phyloP scores from a whole-genome alignment of 2,113 vertebrate species.

The Formicarius rufipectus region DNA sequence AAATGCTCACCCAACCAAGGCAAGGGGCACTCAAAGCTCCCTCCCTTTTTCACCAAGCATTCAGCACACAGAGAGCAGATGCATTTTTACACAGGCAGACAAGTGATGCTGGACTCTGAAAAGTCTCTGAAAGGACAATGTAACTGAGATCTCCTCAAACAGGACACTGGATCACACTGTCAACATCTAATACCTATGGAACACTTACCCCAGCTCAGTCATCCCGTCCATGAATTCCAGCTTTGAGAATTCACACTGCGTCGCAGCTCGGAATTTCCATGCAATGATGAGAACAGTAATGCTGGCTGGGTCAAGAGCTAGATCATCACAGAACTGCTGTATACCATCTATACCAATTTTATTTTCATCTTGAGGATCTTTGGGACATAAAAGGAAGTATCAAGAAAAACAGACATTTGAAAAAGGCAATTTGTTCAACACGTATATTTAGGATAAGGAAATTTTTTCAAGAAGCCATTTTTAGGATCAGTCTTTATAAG shows the following conservation, averaged over 20 bases:
- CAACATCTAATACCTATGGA: background rate
- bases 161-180: background rate
- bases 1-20: background rate
- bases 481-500: background rate
- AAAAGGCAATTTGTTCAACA: background rate
- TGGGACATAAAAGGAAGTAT: constrained; percentile 20
- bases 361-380: constrained; percentile 89
- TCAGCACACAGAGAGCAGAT: background rate
- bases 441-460: background rate
- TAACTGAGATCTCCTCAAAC: background rate
- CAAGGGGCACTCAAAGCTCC: background rate
- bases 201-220: constrained; percentile 83
- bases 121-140: background rate
- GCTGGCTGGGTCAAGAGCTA: constrained; percentile 84
- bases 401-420: background rate
- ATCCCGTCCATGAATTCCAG: constrained; percentile 87
- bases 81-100: background rate
- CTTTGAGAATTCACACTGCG: constrained; percentile 86
- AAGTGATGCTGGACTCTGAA: background rate
- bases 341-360: constrained; percentile 89
- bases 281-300: constrained; percentile 85
- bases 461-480: background rate
- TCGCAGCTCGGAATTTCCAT: constrained; percentile 86
- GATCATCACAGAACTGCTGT: constrained; percentile 87
- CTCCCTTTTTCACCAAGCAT: background rate